A percentile compares a stretch with the other conserved stretches of the same genome.
These are phyloP conservation scores for Tachina fera DNA, from an alignment of 2,888 invertebrate genomes.

Conservation along the genomic window DNA sequence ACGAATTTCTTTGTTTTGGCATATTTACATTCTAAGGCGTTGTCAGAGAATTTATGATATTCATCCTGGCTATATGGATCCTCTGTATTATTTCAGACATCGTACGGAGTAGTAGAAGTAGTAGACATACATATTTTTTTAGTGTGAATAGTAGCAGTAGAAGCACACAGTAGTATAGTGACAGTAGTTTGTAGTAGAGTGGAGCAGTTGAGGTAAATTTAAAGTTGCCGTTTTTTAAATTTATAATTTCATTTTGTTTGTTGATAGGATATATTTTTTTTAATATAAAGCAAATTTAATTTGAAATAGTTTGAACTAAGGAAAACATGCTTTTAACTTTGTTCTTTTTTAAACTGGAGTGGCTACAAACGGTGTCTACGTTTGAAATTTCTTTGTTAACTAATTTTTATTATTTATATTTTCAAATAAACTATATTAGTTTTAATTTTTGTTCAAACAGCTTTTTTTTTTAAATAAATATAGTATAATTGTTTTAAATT, in stretches of 20 bases:
- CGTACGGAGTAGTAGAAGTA: conserved; percentile 51
- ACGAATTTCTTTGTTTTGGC: conserved; percentile 52
- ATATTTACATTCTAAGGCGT: conserved; percentile 90
- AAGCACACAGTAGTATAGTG: conserved; percentile 20
- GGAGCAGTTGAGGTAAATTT: conserved; percentile 44
- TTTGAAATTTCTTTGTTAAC: conserved; percentile 12
- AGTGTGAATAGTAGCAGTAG: conserved; percentile 27
- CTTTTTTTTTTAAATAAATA: conserved; percentile 63
- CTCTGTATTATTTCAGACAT: conserved; percentile 73
- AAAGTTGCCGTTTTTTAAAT: conserved; percentile 35
- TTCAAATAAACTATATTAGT: conserved; percentile 58
- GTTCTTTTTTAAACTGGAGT: not conserved
- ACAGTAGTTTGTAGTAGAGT: conserved; percentile 41
- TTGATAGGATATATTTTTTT: not conserved
- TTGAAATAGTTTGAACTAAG: not conserved
- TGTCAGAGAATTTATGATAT: conserved; percentile 91
- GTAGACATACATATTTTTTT: conserved; percentile 38
- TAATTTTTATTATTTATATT: conserved; percentile 11
- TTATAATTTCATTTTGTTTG: conserved; percentile 13
- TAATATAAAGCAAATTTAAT: conserved; percentile 1
- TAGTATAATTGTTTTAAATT: conserved; percentile 54
- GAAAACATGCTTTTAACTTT: conserved; percentile 16
- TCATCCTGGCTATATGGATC: conserved; percentile 87
- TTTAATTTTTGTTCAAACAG: conserved; percentile 62
- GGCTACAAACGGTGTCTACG: not conserved